Base-by-base conservation (phyloP, 2,888 invertebrate genomes). In the Acronicta alni region DNA sequence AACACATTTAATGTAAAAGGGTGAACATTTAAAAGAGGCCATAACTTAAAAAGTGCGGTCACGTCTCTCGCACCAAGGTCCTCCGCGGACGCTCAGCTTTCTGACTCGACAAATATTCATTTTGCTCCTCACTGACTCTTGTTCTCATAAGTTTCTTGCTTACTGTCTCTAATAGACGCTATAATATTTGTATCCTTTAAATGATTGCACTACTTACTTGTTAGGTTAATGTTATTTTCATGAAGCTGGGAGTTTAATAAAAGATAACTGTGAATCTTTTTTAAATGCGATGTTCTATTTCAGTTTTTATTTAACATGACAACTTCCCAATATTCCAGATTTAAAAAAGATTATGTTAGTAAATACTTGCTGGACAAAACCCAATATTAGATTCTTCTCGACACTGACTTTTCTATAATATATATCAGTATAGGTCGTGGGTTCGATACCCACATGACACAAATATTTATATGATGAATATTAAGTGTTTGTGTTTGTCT, bases 81-180 rank as follows among this genome's bases (percentile, higher is more conserved):
- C 65, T 65, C 56, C 57, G 67, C 67, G 65, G 67, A 64, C 65
- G 67, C 72, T 74, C 69, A 64, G 68, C 67, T 77, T 74, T 76
- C 75, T 77, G 75, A 77, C 86, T 77, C 80, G 73, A 80, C 81
- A 85, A 86, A 86, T 85, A 86, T 81, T 82, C 83, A 82, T 85
- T 86, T 84, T 78, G 75, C 75, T 73, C 75, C 61, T 75, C 64
- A 74, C 74, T 67, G 70, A 63, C 67, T 74, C 64, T 72, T 68
- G 60, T 72, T 79, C 64, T 67, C 72, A 56, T 67, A 77, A 78
- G 75, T 77, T 81, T 80, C 61, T 76, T 71, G 58, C 65, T 79
- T 73, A 71, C 60, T 61, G 59, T 61, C 67, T 62, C 62, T 66
- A 72, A 72, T 76, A 62, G 65, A 41, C 39, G 54, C 61, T 70